phyloP scores from a whole-genome alignment of 2,113 vertebrate species.

The Chiloscyllium plagiosum region DNA sequence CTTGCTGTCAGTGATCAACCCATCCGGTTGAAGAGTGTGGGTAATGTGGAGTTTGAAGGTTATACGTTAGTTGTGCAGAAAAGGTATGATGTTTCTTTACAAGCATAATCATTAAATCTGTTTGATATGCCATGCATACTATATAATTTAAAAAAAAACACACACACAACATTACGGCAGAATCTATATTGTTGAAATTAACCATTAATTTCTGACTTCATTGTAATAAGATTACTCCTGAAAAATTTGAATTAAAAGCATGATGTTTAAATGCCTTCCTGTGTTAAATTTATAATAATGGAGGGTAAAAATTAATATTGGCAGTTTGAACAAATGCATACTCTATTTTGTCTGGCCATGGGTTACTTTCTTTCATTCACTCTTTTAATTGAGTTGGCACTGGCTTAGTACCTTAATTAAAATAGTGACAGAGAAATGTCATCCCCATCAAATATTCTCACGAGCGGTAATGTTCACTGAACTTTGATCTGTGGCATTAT shows the following conservation, averaged over 20 bases:
- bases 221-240: background rate
- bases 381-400: background rate
- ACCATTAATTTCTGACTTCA: background rate
- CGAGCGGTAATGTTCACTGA: background rate
- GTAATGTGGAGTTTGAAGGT: constrained; percentile 41
- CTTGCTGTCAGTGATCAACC: constrained; percentile 49
- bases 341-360: background rate
- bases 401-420: background rate
- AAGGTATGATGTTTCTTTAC: constrained; percentile 40
- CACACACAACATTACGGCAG: background rate
- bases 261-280: background rate
- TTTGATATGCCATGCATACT: background rate
- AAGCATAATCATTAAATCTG: too few species aligned
- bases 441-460: background rate
- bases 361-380: background rate
- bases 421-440: background rate
- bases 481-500: background rate
- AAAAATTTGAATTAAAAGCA: background rate
- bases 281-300: background rate
- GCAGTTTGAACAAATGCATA: background rate
- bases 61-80: constrained; percentile 43
- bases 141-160: background rate
- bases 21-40: constrained; percentile 35
- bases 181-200: background rate
- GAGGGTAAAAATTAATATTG: background rate